Percentiles rank a stretch among this genome's conserved stretches.
These are phyloP conservation scores for Brevimyrus niger DNA, from an alignment of 2,113 vertebrate genomes.

Conservation along the genomic window DNA sequence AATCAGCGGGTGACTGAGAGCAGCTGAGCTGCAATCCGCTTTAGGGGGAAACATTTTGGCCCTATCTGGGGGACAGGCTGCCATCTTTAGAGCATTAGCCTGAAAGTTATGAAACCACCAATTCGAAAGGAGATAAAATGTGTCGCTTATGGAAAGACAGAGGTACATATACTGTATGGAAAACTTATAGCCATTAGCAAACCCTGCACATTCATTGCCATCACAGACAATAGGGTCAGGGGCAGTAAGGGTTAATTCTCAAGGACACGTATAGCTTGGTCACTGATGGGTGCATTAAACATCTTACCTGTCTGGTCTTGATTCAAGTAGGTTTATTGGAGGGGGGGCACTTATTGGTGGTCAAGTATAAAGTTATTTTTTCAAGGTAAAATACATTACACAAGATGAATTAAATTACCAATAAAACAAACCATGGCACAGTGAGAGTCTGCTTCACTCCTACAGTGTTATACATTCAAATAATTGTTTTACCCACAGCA, in stretches of 20 bases:
- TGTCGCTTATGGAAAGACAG: conserved; percentile 16
- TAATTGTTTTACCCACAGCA: neutral
- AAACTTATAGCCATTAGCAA: neutral
- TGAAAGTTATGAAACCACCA: neutral
- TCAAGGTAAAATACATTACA: neutral
- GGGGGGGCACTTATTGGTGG: neutral
- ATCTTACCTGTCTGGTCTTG: neutral
- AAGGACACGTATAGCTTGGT: neutral
- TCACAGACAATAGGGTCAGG: neutral
- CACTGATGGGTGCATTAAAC: neutral
- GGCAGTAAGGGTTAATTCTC: neutral
- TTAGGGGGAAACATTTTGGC: neutral
- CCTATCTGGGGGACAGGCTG: neutral
- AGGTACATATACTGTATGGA: neutral
- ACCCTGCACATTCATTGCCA: neutral
- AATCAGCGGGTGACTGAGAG: neutral
- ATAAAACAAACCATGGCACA: neutral
- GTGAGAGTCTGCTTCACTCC: neutral
- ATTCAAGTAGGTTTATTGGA: neutral
- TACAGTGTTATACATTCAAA: neutral
- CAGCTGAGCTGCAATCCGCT: neutral
- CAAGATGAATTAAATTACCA: neutral
- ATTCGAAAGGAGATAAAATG: neutral
- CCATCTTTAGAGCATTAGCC: neutral
- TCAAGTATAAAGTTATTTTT: neutral